Base-by-base conservation (phyloP, 2,797 vertebrate species). In the Trachurus trachurus region DNA sequence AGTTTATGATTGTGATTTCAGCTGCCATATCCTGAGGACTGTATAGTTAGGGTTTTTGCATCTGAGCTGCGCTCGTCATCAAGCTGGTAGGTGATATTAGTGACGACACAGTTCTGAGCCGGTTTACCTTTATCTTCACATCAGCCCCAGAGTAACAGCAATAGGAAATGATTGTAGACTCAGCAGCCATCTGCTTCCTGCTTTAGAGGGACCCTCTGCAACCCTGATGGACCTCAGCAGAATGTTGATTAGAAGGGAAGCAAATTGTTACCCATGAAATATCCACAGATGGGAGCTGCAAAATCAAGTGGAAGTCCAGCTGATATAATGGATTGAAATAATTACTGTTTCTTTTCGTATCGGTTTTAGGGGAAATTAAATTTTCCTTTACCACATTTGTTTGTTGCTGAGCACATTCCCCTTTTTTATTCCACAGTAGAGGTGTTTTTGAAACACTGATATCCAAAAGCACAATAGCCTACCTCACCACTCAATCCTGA, bases 121-220 rank as follows among this genome's bases (percentile, higher is more conserved):
- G 1, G 15, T 26, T 26, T 26, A 10, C 64, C 60, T 47, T 64
- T 47, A 2, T 37, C 58, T 31, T 21, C 72, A 52, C 50, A 9
- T 42, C 16, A n/a, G 74, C 39, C 21, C 21, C 5, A 11, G 72
- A 7, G 54, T 8, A 12, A 17, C 9, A 22, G 74, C 70, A 11
- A 11, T n/a, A 40, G 65, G n/a, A 64, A 61, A 57, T 31, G 9
- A 81, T 26, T 60, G 71, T 70, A 53, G 50, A 34, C 74, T 78
- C 76, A 50, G 66, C 74, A 60, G 76, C 81, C 84, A 81, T 83
- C 85, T 87, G 85, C 76, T 66, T 62, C 53, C 75, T 63, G 74
- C 74, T 64, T 78, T 2, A 59, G 9, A 84, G 80, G 31, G 69
- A 58, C 47, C 42, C 49, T 34, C 64, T 68, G 69, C 65, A 53